Evolutionary conservation across 2,797 vertebrate genomes (phyloP).

Genomic region (Micrastur ruficollis): DNA sequence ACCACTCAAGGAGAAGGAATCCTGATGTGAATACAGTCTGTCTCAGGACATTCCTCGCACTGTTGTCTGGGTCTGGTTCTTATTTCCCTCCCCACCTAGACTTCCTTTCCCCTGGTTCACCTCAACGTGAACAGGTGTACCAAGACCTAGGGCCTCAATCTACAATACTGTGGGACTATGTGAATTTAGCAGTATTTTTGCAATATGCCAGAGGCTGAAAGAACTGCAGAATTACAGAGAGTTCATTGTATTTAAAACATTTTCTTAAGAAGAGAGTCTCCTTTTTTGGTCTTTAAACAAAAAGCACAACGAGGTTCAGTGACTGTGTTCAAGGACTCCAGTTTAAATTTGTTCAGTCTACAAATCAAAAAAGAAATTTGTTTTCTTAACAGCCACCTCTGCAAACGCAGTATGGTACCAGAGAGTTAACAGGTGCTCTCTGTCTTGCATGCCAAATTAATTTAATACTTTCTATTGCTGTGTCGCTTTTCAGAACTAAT

Average conservation of each 20-base stretch:
- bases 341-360: conserved; percentile 51
- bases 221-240: background rate
- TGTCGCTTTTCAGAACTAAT: background rate
- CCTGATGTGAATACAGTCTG: background rate
- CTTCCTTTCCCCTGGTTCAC: background rate
- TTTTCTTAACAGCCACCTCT: conserved; percentile 57
- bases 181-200: background rate
- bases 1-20: background rate
- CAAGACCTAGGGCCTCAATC: background rate
- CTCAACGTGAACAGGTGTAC: background rate
- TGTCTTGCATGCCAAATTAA: conserved; percentile 34
- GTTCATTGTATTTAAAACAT: background rate
- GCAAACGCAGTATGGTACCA: conserved; percentile 5
- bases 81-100: background rate
- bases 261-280: background rate
- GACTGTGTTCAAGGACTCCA: conserved; percentile 17
- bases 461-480: background rate
- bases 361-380: conserved; percentile 52
- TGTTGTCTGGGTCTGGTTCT: background rate
- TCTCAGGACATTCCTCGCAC: background rate
- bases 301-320: background rate
- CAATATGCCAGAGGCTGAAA: background rate
- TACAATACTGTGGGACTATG: background rate
- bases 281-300: conserved; percentile 35
- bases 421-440: conserved; percentile 17